Evolutionary conservation across 2,888 invertebrate species (phyloP), one percentile per base, ranked within the genome.

Genomic region (Macropis europaea): DNA sequence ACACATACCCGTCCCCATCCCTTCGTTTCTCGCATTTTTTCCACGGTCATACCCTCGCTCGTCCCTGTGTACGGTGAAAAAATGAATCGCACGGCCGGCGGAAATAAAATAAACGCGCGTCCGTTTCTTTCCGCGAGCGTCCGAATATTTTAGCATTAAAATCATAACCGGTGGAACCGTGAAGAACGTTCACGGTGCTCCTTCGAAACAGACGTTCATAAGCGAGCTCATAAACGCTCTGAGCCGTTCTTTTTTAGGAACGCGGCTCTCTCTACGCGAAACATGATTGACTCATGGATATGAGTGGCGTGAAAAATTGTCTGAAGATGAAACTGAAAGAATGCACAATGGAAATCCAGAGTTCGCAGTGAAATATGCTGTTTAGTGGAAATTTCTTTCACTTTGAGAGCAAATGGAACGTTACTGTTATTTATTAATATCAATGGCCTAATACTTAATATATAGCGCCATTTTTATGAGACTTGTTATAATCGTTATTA

Each of bases 311-410:
- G 22, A 22, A 50, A 50, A 13, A 47, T 19, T 9, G 17, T 48
- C 19, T 19, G 47, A 2, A 19, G 28, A 4, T n/a, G 30, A 47
- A 13, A 32, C 22, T 40, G 36, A 59, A 53, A 42, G 17, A 30
- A 28, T 13, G 30, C 42, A 15, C 42, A 17, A 6, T 26, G 50
- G 47, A 57, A 62, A 68, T 61, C 69, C 57, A 50, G 68, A 63
- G 60, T 61, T 69, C 43, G 24, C 17, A 56, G 43, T 56, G n/a
- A 32, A 42, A 15, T 11, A 42, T 32, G n/a, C 42, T 9, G 17
- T 30, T n/a, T n/a, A n/a, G n/a, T n/a, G n/a, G n/a, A n/a, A n/a
- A n/a, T n/a, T n/a, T n/a, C n/a, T n/a, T n/a, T n/a, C n/a, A n/a
- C n/a, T n/a, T n/a, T n/a, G n/a, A n/a, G n/a, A n/a, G n/a, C n/a